Percentiles rank a stretch among this genome's conserved stretches.
These are phyloP conservation scores for Amphipyra berbera DNA, from an alignment of 2,888 invertebrate species.

Conservation along the genomic window DNA sequence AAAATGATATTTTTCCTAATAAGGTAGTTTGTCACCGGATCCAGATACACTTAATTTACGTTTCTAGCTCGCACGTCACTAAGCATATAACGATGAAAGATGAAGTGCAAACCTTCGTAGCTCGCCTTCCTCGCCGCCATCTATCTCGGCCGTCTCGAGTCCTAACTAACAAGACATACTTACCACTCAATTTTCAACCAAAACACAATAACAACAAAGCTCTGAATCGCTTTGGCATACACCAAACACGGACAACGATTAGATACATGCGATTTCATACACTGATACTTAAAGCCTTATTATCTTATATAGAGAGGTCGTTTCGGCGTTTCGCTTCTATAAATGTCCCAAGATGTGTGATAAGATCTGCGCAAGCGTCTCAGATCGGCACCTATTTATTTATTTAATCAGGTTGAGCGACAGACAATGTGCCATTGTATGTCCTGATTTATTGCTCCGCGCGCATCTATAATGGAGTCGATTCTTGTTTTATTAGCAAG, in stretches of 20 bases:
- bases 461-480: constrained; percentile 76
- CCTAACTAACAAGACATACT: constrained; percentile 64
- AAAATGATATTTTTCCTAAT: constrained; percentile 15
- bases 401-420: constrained; percentile 87
- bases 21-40: constrained; percentile 12
- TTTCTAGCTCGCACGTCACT: constrained; percentile 51
- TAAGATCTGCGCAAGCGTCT: constrained; percentile 84
- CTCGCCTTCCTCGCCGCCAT: constrained; percentile 52
- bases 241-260: constrained; percentile 64
- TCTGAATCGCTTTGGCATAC: constrained; percentile 57
- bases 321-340: constrained; percentile 73
- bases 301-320: constrained; percentile 69
- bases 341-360: constrained; percentile 79
- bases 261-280: constrained; percentile 67
- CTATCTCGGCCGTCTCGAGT: constrained; percentile 66
- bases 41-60: constrained; percentile 57
- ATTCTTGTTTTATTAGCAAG: constrained; percentile 70
- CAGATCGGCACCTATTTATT: constrained; percentile 87
- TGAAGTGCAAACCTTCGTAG: constrained; percentile 65
- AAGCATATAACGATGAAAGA: constrained; percentile 62
- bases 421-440: constrained; percentile 89
- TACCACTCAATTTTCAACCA: constrained; percentile 63
- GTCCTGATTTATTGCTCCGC: constrained; percentile 83
- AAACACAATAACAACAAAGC: constrained; percentile 66
- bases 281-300: constrained; percentile 72